Evolutionary conservation across 2,888 invertebrate species (phyloP), one percentile per base, ranked within the genome.

Genomic region (Cerastis rubricosa): DNA sequence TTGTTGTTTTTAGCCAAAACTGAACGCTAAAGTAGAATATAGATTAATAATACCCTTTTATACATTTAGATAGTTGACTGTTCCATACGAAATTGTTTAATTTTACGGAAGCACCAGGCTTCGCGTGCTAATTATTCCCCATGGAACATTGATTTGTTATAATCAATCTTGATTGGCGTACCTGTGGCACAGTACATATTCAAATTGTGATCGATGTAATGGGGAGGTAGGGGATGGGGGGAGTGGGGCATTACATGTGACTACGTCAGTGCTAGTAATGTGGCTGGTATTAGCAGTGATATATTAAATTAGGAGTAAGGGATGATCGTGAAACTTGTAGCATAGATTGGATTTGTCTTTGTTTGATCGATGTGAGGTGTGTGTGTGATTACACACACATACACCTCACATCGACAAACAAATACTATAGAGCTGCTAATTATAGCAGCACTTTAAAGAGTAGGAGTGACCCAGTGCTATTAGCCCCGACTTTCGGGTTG

Each of bases 181-280:
- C 66, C 67, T 68, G 11, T 65, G 25, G 35, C 25, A 69, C 40
- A 61, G 19, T 67, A 71, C 49, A 45, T 63, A 29, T 57, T 83
- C 61, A 84, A 81, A 81, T 84, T 84, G 73, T 80, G 84, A 81
- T 81, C 80, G 84, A 81, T 84, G 69, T 43, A 25, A 22, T 11
- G 14, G n/a, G 68, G 70, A 2, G 68, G 49, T 2, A 49, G 45
- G 40, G 4, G 68, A 43, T 2, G 45, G 45, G 40, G 35, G 43
- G 47, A 2, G 3, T 9, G 25, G 22, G n/a, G 43, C 67, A 73
- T 40, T 25, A 35, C 25, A 43, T 19, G 45, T 29, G 3, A 4
- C 54, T 54, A 73, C 22, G 17, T 22, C 57, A n/a, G 12, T 77
- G n/a, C 65, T 22, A 63, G 25, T 76, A 2, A 43, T 54, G 25